Base-by-base conservation (phyloP, 2,113 vertebrate genomes). In the Dermatemys mawii region DNA sequence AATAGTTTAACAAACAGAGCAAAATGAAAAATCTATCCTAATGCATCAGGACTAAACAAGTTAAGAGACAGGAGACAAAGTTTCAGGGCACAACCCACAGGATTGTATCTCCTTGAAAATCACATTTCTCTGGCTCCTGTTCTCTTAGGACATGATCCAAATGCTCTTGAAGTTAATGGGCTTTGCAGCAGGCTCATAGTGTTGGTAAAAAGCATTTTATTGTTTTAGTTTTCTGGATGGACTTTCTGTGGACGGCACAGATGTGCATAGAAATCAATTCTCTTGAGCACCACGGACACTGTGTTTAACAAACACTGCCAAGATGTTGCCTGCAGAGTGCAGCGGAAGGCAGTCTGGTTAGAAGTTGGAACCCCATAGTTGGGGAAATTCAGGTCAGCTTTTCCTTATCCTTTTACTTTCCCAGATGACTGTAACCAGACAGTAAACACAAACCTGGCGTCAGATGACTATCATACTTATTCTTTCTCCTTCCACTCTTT, bases 361-460 rank as follows among this genome's bases (percentile, higher is more conserved):
- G 82, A 93, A 93, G 88, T 88, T 90, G 11, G 67, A 50, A 38
- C 53, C 27, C 27, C 16, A 41, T 60, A 26, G 16, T 87, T 81
- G 91, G 85, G 57, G 78, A 81, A 88, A 92, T 76, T 70, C 83
- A 83, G 86, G 89, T 85, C 78, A 88, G 46, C n/a, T 53, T 81
- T 92, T 93, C 26, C 81, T 88, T 93, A 92, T 87, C 78, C 76
- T 92, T 91, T 92, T 53, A 86, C 76, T 92, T 95, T 96, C 86
- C 94, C 90, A 92, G 82, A 88, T 84, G 87, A 89, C 35, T n/a
- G 26, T 81, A 44, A 46, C 21, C 49, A 67, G 70, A 53, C 76
- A 93, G 60, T 41, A 85, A 73, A 38, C 73, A 46, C 41, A 86
- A 67, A 89, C 46, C 88, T 87, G 75, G 78, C 79, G 51, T 90